A percentile compares a stretch with the other conserved stretches of the same genome.
phyloP scores from a whole-genome alignment of 2,888 invertebrate species.

The Cheilosia vernalis region DNA sequence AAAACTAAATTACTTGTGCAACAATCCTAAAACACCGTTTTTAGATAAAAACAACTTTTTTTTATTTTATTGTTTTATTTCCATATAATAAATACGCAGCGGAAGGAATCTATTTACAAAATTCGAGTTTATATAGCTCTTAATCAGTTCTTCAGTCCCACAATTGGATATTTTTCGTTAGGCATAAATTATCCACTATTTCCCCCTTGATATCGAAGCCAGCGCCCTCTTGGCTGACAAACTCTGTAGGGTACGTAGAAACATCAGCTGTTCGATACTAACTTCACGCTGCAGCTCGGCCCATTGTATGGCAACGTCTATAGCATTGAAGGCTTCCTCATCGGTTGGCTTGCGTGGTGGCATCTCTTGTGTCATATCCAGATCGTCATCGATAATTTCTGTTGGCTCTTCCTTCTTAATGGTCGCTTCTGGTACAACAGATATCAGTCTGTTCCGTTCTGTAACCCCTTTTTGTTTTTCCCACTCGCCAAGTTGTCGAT shows the following conservation, averaged over 20 bases:
- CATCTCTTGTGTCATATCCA: conserved; percentile 7
- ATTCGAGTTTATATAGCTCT: too few species aligned
- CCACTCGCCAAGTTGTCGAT: background rate
- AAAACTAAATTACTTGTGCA: too few species aligned
- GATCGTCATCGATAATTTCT: conserved; percentile 4
- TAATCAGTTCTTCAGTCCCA: too few species aligned
- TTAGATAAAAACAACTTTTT: too few species aligned
- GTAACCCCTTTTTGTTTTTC: background rate
- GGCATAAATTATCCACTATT: background rate
- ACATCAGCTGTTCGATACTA: conserved; percentile 36
- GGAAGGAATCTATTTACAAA: too few species aligned
- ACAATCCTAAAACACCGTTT: too few species aligned
- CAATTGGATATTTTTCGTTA: background rate
- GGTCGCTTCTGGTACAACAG: background rate
- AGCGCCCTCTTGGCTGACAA: conserved; percentile 41
- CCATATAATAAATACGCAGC: too few species aligned
- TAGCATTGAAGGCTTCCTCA: conserved; percentile 51
- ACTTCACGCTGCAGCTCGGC: conserved; percentile 26
- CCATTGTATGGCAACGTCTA: conserved; percentile 45
- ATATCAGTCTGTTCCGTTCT: background rate
- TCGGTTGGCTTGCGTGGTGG: conserved; percentile 5
- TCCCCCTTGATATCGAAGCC: conserved; percentile 15
- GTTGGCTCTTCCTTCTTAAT: conserved; percentile 42
- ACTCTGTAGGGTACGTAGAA: conserved; percentile 43
- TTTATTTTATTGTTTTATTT: too few species aligned